A percentile compares a stretch with the other conserved stretches of the same genome.
These are phyloP conservation scores for Arctia plantaginis DNA, from an alignment of 2,888 invertebrate species.

Conservation along the genomic window DNA sequence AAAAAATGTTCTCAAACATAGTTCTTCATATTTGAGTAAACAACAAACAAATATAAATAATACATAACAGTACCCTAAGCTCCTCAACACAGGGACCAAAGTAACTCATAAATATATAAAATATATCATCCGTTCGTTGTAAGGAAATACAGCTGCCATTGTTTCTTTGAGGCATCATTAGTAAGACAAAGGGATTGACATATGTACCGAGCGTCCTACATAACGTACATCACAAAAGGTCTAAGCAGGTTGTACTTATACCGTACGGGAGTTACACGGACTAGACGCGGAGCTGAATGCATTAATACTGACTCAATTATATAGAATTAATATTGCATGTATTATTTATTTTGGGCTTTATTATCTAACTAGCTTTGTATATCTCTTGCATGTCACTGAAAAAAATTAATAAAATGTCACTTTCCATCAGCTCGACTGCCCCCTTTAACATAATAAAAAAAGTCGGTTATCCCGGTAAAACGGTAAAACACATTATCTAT, in stretches of 20 bases:
- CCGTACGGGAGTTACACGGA: background rate
- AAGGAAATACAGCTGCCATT: conserved; percentile 17
- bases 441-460: no score
- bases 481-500: no score
- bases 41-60: conserved; percentile 6
- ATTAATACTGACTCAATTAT: background rate
- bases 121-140: conserved; percentile 17
- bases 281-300: background rate
- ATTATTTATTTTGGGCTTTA: no score
- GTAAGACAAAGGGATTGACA: conserved; percentile 23
- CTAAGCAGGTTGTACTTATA: background rate
- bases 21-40: background rate
- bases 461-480: no score
- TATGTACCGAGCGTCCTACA: conserved; percentile 6
- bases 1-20: background rate
- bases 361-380: no score
- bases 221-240: conserved; percentile 5
- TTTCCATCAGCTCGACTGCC: no score
- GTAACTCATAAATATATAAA: conserved; percentile 21
- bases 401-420: no score
- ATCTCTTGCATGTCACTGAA: no score
- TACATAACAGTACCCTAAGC: conserved; percentile 12
- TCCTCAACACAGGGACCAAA: conserved; percentile 4
- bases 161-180: conserved; percentile 20
- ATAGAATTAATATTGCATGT: background rate